Conservation (phyloP, 2,888 invertebrate genomes). For the Caenorhabditis auriculariae region DNA sequence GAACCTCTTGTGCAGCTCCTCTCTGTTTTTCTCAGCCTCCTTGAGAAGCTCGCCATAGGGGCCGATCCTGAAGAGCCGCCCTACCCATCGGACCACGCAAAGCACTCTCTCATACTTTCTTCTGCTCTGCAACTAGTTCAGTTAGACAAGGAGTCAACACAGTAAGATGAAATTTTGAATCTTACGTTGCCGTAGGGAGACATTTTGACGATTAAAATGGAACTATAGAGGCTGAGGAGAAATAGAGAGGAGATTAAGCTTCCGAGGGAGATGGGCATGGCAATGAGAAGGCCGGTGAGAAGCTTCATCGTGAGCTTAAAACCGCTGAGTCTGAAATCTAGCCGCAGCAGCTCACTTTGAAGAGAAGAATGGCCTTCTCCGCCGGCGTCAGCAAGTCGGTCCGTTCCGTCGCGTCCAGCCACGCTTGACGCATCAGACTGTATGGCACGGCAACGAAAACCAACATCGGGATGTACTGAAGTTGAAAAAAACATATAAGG, state of each 20-base stretch:
- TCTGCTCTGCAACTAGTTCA: constrained; percentile 3
- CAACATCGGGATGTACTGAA: constrained; percentile 16
- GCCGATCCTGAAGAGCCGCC: constrained; percentile 19
- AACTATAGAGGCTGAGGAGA: constrained; percentile 4
- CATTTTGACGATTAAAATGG: constrained; percentile 6
- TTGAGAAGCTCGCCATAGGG: constrained; percentile 16
- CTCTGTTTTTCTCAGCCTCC: constrained; percentile 12
- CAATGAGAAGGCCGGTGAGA: constrained; percentile 4
- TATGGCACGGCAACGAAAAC: constrained; percentile 10
- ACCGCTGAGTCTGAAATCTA: not conserved
- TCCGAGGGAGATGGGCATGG: constrained; percentile 13
- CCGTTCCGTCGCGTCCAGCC: constrained; percentile 2
- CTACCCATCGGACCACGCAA: constrained; percentile 19
- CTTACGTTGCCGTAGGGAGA: constrained; percentile 15
- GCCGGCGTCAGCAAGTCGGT: constrained; percentile 8
- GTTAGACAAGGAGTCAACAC: not conserved
- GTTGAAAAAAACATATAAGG: not conserved
- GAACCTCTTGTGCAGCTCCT: too few species aligned
- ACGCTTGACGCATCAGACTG: constrained; percentile 10
- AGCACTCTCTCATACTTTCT: constrained; percentile 7
- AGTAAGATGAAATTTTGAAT: not conserved
- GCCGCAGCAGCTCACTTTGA: too few species aligned
- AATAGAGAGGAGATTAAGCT: constrained; percentile 12
- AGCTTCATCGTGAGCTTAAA: constrained; percentile 5
- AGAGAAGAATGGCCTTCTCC: constrained; percentile 5